These are phyloP conservation scores for Timema cristinae DNA, from an alignment of 2,888 invertebrate species.

Conservation along the genomic window DNA sequence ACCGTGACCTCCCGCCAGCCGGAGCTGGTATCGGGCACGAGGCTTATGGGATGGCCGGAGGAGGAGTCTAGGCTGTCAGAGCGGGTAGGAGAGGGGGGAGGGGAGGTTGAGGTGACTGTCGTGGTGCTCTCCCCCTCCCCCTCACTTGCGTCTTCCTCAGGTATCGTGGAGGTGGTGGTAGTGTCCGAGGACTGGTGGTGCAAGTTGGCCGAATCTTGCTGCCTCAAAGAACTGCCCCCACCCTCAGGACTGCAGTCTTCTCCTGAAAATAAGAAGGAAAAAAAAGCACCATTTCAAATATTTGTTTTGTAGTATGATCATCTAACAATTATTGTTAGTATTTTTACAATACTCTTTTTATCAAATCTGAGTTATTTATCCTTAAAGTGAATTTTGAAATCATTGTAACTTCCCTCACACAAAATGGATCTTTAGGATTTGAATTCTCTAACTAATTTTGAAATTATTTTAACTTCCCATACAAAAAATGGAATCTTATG, in stretches of 20 bases:
- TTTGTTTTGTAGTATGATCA: no score
- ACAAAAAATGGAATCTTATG: no score
- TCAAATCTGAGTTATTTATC: no score
- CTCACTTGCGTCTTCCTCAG: constrained; percentile 39
- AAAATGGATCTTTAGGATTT: no score
- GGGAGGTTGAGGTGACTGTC: constrained; percentile 15
- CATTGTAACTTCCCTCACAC: no score
- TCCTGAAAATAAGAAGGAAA: constrained; percentile 34
- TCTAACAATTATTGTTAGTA: no score
- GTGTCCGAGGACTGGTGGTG: constrained; percentile 27
- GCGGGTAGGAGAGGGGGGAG: constrained; percentile 22
- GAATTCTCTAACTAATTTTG: no score
- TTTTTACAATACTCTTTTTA: no score
- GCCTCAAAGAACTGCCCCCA: constrained; percentile 42
- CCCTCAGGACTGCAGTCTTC: constrained; percentile 40
- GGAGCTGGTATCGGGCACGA: constrained; percentile 36
- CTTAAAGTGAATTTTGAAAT: no score
- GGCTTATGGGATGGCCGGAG: constrained; percentile 5
- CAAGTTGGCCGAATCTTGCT: constrained; percentile 37
- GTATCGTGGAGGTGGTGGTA: constrained; percentile 36
- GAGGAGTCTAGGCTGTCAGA: constrained; percentile 22
- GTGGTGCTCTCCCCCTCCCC: constrained; percentile 35
- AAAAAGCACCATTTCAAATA: neutral
- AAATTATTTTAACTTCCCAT: no score
- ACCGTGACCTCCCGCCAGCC: constrained; percentile 52